Percentiles rank a stretch among this genome's conserved stretches.
Evolutionary conservation across 2,888 invertebrate species (phyloP).

Genomic region (Periphyllus acericola): DNA sequence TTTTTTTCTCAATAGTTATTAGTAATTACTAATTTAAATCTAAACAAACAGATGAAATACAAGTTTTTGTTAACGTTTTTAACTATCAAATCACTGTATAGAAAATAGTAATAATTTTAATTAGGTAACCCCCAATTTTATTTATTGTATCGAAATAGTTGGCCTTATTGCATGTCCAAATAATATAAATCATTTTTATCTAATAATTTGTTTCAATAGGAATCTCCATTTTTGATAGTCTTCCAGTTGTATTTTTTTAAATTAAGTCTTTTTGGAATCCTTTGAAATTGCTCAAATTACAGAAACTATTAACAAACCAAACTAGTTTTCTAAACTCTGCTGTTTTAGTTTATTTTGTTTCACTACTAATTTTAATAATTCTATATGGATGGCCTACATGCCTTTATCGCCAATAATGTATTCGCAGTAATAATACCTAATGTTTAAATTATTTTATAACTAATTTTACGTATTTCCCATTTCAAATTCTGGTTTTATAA

Average conservation of each 20-base stretch:
- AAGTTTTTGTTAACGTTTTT: conserved; percentile 21
- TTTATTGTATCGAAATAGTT: neutral
- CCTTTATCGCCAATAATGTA: conserved; percentile 19
- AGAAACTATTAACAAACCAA: neutral
- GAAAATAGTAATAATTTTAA: conserved; percentile 14
- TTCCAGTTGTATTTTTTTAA: conserved; percentile 24
- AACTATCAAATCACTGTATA: neutral
- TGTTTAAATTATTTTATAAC: conserved; percentile 16
- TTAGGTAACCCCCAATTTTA: neutral
- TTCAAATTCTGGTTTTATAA: neutral
- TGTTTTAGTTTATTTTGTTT: conserved; percentile 11
- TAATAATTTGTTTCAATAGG: neutral
- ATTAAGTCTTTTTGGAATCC: neutral
- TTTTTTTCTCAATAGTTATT: too few relatives aligned
- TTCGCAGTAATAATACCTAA: conserved; percentile 25
- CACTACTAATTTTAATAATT: neutral
- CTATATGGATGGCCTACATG: neutral
- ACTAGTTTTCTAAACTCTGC: neutral
- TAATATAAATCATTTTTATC: neutral
- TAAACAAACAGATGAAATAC: neutral
- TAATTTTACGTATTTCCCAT: conserved; percentile 27
- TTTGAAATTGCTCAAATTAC: conserved; percentile 36
- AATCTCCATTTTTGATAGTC: conserved; percentile 17
- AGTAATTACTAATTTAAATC: conserved; percentile 10
- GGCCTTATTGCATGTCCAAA: neutral